Evolutionary conservation across 2,113 vertebrate genomes (phyloP), one percentile per base, ranked within the genome.

Genomic region (Hirundichthys speculiger): DNA sequence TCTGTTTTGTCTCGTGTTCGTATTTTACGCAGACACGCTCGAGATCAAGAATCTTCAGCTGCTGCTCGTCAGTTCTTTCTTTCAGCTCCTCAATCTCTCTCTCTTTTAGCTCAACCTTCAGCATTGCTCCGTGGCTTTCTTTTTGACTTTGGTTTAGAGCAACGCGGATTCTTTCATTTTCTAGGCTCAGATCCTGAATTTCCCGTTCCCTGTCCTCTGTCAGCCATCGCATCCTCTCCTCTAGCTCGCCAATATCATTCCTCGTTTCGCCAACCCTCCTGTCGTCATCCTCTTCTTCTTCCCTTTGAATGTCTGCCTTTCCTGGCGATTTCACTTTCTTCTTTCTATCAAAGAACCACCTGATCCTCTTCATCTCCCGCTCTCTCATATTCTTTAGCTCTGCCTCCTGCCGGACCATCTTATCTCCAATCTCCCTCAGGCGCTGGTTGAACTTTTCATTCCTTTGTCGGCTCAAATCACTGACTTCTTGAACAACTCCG

Each of bases 151-250:
- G 85, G 18, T 61, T 72, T 13, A 91, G 57, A 15, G 68, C 69
- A 0, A 63, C 54, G 0, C 54, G 20, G 30, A 82, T 47, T 24
- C 86, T 73, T 50, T 79, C 77, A 1, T 86, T 89, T 72, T 91
- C 90, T 5, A 81, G 8, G 10, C 38, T 82, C 42, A 92, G 57
- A 42, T 93, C 90, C 49, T 90, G 91, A 59, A 92, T 72, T 58
- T 93, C 91, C 42, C 54, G 76, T 25, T 93, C 90, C 46, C 88
- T 89, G 15, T 92, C 91, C 64, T 92, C 91, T 0, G 86, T 90
- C 65, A 92, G 64, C 85, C 87, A 89, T 3, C 30, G 64, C 68
- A 91, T 91, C 77, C 84, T 87, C 62, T 92, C 91, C 45, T 92
- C 89, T 0, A 92, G 70, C 2, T 92, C 91, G 0, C 84, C 76